These are phyloP conservation scores for Progne subis DNA, from an alignment of 2,113 vertebrate species.

Conservation along the genomic window DNA sequence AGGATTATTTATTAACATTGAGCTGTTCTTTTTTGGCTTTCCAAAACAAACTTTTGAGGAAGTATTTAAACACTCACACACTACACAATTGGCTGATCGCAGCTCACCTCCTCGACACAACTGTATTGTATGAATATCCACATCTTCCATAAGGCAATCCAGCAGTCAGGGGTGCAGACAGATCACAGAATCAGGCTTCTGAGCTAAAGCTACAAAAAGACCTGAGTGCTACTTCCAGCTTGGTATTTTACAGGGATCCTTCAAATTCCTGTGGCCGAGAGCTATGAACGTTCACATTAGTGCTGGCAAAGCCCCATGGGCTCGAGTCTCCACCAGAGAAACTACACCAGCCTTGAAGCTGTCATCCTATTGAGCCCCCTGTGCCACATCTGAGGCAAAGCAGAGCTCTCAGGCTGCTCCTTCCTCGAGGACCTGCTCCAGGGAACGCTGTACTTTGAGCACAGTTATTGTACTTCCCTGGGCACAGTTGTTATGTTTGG, in stretches of 20 bases:
- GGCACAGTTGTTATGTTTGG: neutral
- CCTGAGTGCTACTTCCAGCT: neutral
- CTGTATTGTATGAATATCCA: neutral
- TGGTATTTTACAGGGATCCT: conserved; percentile 11
- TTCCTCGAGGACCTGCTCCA: neutral
- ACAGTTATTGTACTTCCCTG: neutral
- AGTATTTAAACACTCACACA: neutral
- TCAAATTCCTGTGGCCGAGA: conserved; percentile 22
- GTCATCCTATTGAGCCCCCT: neutral
- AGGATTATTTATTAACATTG: conserved; percentile 36
- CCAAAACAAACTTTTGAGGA: conserved; percentile 4
- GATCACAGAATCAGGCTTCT: neutral
- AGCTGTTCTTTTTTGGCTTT: conserved; percentile 16
- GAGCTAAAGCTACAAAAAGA: conserved; percentile 1
- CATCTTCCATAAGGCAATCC: neutral
- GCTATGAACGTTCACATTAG: neutral
- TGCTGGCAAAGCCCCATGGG: neutral
- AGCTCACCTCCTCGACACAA: neutral
- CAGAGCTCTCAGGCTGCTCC: neutral
- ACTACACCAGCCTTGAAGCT: neutral
- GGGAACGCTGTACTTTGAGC: neutral
- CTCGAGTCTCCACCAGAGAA: neutral
- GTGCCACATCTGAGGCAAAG: neutral
- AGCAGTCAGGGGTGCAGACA: neutral
- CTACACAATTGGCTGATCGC: neutral